Conservation (phyloP, 2,113 vertebrate genomes). For the Oxygymnocypris stewartii region DNA sequence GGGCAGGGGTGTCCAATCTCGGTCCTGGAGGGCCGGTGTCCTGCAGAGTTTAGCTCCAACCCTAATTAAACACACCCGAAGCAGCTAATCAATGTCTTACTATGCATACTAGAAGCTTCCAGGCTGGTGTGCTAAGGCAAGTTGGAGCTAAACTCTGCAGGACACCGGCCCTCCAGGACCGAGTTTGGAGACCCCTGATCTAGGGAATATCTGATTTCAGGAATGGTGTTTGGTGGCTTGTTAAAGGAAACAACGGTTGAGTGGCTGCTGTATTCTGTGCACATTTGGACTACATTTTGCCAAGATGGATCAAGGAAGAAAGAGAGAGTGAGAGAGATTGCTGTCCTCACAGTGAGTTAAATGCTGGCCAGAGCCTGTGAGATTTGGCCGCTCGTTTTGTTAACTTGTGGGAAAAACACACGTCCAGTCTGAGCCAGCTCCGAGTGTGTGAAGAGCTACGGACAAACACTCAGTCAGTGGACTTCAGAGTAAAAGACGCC, state of each 20-base stretch:
- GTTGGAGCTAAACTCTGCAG: too few relatives aligned
- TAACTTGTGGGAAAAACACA: conserved; percentile 59
- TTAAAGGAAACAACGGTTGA: background rate
- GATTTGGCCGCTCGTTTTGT: conserved; percentile 64
- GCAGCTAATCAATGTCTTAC: too few relatives aligned
- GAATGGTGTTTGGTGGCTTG: background rate
- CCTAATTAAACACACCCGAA: too few relatives aligned
- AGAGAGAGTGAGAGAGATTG: conserved; percentile 4
- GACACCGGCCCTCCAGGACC: too few relatives aligned
- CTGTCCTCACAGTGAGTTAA: background rate
- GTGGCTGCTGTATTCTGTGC: background rate
- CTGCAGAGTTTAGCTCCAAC: too few relatives aligned
- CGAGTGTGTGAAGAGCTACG: background rate
- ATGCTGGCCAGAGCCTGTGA: conserved; percentile 57
- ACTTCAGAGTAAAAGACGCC: background rate
- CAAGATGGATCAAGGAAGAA: background rate
- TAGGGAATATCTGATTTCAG: background rate
- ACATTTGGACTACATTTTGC: conserved; percentile 29
- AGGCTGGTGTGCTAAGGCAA: too few relatives aligned
- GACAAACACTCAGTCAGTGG: background rate
- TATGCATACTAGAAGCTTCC: too few relatives aligned
- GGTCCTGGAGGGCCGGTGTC: too few relatives aligned
- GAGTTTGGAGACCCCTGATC: too few relatives aligned
- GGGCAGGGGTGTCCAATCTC: too few relatives aligned
- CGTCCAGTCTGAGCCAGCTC: conserved; percentile 9